Conservation (phyloP, 2,113 vertebrate genomes). For the Todiramphus chloris region DNA sequence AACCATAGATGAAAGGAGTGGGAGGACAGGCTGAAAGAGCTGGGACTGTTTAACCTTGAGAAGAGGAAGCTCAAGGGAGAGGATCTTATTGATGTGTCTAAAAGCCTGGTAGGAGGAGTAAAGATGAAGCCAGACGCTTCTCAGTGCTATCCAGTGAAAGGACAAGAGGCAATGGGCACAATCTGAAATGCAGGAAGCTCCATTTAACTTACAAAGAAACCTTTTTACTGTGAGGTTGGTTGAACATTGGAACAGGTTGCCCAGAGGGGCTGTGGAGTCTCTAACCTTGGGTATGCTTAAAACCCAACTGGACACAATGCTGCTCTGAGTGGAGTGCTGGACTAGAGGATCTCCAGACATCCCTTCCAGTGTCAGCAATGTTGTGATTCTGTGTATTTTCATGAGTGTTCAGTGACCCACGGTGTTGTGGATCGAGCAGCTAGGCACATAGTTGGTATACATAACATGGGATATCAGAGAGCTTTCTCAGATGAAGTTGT, state of each 20-base stretch:
- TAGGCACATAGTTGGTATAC: neutral
- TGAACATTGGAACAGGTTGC: neutral
- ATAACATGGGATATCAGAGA: neutral
- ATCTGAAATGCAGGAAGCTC: neutral
- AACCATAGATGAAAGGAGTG: neutral
- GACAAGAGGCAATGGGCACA: neutral
- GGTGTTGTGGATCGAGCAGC: neutral
- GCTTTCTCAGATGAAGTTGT: neutral
- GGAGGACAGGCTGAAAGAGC: neutral
- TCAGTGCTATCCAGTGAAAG: neutral
- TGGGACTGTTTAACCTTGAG: neutral
- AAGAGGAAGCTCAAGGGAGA: neutral
- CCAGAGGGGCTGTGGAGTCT: neutral
- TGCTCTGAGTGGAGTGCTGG: neutral
- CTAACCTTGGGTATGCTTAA: neutral
- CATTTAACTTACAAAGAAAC: neutral
- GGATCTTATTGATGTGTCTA: neutral
- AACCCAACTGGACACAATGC: neutral
- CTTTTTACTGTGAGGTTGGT: neutral
- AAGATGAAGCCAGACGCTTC: neutral
- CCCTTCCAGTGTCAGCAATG: neutral
- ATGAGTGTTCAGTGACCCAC: neutral
- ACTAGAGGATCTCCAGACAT: neutral
- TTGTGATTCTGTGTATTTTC: neutral
- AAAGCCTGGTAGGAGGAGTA: neutral